Conservation (phyloP, 2,888 invertebrate genomes). For the Dromius quadrimaculatus region DNA sequence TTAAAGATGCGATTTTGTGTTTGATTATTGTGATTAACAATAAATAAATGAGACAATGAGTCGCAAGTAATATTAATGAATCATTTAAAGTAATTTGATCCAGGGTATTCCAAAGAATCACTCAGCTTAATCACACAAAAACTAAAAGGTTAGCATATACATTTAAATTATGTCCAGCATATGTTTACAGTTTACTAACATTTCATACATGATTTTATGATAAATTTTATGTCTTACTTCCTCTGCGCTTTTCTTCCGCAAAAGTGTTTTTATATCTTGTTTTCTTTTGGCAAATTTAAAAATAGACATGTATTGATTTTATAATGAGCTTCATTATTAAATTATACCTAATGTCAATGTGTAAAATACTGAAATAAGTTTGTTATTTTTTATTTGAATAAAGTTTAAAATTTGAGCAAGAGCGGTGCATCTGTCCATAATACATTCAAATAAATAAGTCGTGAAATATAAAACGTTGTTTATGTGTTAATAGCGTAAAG, state of each 20-base stretch:
- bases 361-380: background rate
- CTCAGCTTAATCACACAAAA: constrained; percentile 27
- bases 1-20: no score
- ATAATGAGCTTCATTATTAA: no score
- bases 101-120: constrained; percentile 39
- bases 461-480: constrained; percentile 42
- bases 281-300: no score
- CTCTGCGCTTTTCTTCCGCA: constrained; percentile 22
- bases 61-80: background rate
- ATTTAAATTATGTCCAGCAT: constrained; percentile 16
- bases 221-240: constrained; percentile 23
- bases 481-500: constrained; percentile 36
- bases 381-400: no score
- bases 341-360: background rate
- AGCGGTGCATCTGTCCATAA: no score
- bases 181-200: constrained; percentile 21
- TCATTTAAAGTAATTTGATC: constrained; percentile 23
- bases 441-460: constrained; percentile 32
- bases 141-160: constrained; percentile 29
- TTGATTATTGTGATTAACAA: no score
- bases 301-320: background rate
- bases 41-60: constrained; percentile 17
- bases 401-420: no score
- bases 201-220: constrained; percentile 20
- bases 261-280: background rate